A percentile compares a stretch with the other conserved stretches of the same genome.
These are phyloP conservation scores for Gnathonemus longibarbis DNA, from an alignment of 2,113 vertebrate species.

Conservation along the genomic window DNA sequence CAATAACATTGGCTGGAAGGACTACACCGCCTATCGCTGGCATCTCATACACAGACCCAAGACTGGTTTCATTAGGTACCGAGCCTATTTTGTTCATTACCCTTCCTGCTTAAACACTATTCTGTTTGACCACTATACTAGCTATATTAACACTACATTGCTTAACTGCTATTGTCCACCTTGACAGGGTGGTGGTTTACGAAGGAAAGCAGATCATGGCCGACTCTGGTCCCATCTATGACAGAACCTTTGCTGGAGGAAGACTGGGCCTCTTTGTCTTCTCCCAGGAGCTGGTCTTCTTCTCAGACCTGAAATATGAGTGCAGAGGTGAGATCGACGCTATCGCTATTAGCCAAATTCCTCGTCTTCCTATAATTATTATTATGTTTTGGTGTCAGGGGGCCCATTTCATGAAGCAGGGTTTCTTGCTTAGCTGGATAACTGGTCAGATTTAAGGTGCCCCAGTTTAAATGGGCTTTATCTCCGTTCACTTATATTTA, in stretches of 20 bases:
- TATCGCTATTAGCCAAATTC: background rate
- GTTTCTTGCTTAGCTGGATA: background rate
- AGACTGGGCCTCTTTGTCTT: conserved; percentile 92
- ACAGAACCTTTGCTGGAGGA: conserved; percentile 84
- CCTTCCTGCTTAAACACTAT: background rate
- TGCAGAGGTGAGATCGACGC: conserved; percentile 77
- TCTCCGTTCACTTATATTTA: background rate
- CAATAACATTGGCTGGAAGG: conserved; percentile 91
- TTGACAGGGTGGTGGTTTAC: conserved; percentile 79
- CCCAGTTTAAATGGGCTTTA: background rate
- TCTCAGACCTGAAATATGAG: conserved; percentile 94
- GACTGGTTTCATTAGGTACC: conserved; percentile 89
- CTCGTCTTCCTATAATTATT: background rate
- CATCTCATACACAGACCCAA: conserved; percentile 90
- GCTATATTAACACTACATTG: background rate
- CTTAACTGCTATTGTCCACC: background rate
- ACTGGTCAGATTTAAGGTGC: background rate
- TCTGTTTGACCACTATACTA: background rate
- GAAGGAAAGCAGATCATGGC: conserved; percentile 88
- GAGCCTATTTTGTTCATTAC: background rate
- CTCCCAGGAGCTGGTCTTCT: conserved; percentile 92
- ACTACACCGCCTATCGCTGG: conserved; percentile 90
- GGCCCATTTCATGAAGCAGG: background rate
- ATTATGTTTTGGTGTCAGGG: background rate
- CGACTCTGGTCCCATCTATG: conserved; percentile 88